phyloP scores from a whole-genome alignment of 1,140 invertebrate species.

The Diabrotica virgifera region DNA sequence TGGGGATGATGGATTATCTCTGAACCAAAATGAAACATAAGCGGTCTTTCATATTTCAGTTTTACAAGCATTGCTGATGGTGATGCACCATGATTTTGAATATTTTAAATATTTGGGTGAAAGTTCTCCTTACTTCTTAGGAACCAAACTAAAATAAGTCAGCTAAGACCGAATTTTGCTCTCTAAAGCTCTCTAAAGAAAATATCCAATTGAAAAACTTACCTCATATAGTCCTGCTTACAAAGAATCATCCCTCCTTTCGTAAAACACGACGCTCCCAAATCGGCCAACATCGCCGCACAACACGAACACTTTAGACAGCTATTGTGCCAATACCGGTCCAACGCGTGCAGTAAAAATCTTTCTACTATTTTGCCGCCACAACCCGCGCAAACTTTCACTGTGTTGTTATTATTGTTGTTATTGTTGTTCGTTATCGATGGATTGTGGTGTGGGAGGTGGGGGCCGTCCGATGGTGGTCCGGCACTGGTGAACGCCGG shows the following conservation, averaged over 20 bases:
- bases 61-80: too few species aligned
- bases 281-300: slow-evolving; percentile 78
- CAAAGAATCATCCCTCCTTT: slow-evolving; percentile 90
- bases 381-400: slow-evolving; percentile 65
- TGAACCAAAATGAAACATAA: too few species aligned
- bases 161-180: too few species aligned
- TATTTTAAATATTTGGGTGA: too few species aligned
- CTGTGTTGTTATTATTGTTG: slow-evolving; percentile 57
- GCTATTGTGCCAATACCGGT: slow-evolving; percentile 90
- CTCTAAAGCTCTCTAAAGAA: too few species aligned
- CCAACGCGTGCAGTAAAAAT: slow-evolving; percentile 82
- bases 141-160: too few species aligned
- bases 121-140: too few species aligned
- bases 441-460: slow-evolving; percentile 47
- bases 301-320: slow-evolving; percentile 92
- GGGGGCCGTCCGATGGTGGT: slow-evolving; percentile 49
- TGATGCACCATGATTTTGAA: too few species aligned
- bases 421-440: slow-evolving; percentile 52
- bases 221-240: slow-evolving; percentile 92
- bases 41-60: too few species aligned
- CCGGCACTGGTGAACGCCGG: slow-evolving; percentile 41
- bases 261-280: slow-evolving; percentile 86
- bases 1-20: too few species aligned
- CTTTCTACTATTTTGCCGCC: slow-evolving; percentile 82
- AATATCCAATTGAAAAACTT: slow-evolving; percentile 44